Base-by-base conservation (phyloP, 2,888 invertebrate genomes). In the Galerucella nymphaeae region DNA sequence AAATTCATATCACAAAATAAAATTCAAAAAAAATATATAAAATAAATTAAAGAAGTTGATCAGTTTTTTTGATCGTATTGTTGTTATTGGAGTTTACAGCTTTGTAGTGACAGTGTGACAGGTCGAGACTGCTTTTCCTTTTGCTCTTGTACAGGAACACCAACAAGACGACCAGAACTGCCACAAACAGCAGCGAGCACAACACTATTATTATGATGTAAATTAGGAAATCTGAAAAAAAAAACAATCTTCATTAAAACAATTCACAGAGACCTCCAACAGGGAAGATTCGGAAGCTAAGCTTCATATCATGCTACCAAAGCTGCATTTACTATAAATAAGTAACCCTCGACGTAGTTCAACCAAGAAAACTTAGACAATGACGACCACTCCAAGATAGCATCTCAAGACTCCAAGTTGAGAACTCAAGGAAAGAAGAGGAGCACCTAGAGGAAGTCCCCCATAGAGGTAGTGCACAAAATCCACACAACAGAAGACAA, bases 1-100 rank as follows among this genome's bases (percentile, higher is more conserved):
- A 53, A 16, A 30, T 63, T 57, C 53, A 69, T 70, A 70, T 70
- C 69, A 70, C 69, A 70, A 62, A n/a, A 55, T 45, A 16, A 48
- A 66, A 20, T 20, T 55, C 16, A 14, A 11, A 62, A 20, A 66
- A 16, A 14, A n/a, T n/a, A n/a, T n/a, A n/a, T n/a, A 62, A 20
- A 62, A 14, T 45, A 14, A 30, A 18, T 41, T 70, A 75, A 62
- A 76, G 75, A 48, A 76, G 66, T 30, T 74, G 76, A 68, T 74
- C 72, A 18, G 76, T 76, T 75, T 80, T 77, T 74, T 79, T 76
- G 62, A 80, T 79, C 45, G 78, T 78, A 72, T 79, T 80, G 71
- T 80, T 78, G 63, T 80, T 80, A 57, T 61, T 57, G 42, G 70
- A 77, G 65, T 74, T 76, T 18, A 80, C 80, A 5, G 71, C 74